A percentile compares a stretch with the other conserved stretches of the same genome.
Evolutionary conservation across 2,113 vertebrate species (phyloP).

Genomic region (Pachypanchax playfairii): DNA sequence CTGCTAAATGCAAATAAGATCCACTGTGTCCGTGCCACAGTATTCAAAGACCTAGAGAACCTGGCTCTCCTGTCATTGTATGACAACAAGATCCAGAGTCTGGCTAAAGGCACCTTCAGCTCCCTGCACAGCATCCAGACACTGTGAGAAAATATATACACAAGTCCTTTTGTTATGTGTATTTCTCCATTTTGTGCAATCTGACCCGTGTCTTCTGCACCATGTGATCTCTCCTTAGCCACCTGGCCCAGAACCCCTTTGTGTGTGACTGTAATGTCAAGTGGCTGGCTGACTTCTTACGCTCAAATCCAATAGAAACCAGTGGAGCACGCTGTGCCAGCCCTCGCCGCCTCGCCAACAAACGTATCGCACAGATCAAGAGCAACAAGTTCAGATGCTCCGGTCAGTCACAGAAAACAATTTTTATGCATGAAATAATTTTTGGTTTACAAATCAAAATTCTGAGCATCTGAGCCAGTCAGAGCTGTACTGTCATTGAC

Average conservation of each 20-base stretch:
- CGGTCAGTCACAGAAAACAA: slow-evolving; percentile 75
- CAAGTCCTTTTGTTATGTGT: background rate
- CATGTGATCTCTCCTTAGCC: slow-evolving; percentile 76
- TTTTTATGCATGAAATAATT: too few species aligned
- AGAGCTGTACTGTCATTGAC: too few species aligned
- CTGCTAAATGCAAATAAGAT: slow-evolving; percentile 97
- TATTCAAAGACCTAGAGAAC: slow-evolving; percentile 94
- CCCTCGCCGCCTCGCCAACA: slow-evolving; percentile 95
- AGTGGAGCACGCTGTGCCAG: slow-evolving; percentile 95
- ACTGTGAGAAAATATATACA: slow-evolving; percentile 79
- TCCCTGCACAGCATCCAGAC: slow-evolving; percentile 92
- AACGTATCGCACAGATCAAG: slow-evolving; percentile 97
- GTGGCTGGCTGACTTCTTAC: slow-evolving; percentile 95
- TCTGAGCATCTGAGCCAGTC: too few species aligned
- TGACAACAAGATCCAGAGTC: slow-evolving; percentile 96
- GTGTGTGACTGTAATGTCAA: slow-evolving; percentile 97
- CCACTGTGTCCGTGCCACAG: slow-evolving; percentile 87
- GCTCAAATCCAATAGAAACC: slow-evolving; percentile 93
- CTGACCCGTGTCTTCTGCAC: slow-evolving; percentile 19
- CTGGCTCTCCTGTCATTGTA: slow-evolving; percentile 93
- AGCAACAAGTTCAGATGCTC: slow-evolving; percentile 99
- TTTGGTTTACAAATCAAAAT: too few species aligned
- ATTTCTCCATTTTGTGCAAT: slow-evolving; percentile 7
- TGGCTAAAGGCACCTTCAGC: slow-evolving; percentile 92
- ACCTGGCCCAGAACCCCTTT: slow-evolving; percentile 97